These are phyloP conservation scores for Drosophila affinis DNA, from an alignment of 2,888 invertebrate species.

Conservation along the genomic window DNA sequence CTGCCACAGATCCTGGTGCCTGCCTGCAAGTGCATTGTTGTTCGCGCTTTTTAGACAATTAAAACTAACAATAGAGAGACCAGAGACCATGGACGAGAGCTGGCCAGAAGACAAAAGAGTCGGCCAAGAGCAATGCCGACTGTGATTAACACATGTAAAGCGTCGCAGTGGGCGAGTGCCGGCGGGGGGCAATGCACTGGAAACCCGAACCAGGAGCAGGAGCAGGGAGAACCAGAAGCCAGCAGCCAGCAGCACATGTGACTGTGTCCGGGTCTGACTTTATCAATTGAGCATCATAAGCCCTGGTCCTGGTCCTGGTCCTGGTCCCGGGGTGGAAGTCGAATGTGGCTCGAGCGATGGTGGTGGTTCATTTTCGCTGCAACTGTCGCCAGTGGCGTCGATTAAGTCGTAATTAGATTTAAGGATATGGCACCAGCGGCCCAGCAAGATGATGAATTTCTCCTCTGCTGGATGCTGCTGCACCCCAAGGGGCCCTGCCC, in stretches of 20 bases:
- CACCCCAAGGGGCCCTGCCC: slow-evolving; percentile 66
- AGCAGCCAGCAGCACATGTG: slow-evolving; percentile 57
- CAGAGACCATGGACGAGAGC: not conserved
- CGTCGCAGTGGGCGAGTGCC: slow-evolving; percentile 61
- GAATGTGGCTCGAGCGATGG: slow-evolving; percentile 42
- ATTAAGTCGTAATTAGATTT: slow-evolving; percentile 84
- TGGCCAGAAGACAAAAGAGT: slow-evolving; percentile 61
- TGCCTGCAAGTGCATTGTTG: slow-evolving; percentile 56
- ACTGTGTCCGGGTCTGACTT: slow-evolving; percentile 77
- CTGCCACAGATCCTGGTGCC: slow-evolving; percentile 13
- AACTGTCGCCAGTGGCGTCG: slow-evolving; percentile 83
- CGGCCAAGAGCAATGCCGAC: slow-evolving; percentile 56
- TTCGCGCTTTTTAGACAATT: slow-evolving; percentile 75
- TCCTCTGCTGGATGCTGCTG: slow-evolving; percentile 40
- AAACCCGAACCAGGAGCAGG: not conserved
- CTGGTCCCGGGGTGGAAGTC: slow-evolving; percentile 57
- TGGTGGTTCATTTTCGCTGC: slow-evolving; percentile 59
- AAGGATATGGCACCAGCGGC: slow-evolving; percentile 83
- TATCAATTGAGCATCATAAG: slow-evolving; percentile 82
- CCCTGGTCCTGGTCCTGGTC: slow-evolving; percentile 58
- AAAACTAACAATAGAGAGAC: slow-evolving; percentile 71
- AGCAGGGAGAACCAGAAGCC: slow-evolving; percentile 18
- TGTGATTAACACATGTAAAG: slow-evolving; percentile 81
- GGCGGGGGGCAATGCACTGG: slow-evolving; percentile 23
- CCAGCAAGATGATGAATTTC: slow-evolving; percentile 82